Evolutionary conservation across 2,797 vertebrate genomes (phyloP).

Genomic region (Benthosema pterotum): DNA sequence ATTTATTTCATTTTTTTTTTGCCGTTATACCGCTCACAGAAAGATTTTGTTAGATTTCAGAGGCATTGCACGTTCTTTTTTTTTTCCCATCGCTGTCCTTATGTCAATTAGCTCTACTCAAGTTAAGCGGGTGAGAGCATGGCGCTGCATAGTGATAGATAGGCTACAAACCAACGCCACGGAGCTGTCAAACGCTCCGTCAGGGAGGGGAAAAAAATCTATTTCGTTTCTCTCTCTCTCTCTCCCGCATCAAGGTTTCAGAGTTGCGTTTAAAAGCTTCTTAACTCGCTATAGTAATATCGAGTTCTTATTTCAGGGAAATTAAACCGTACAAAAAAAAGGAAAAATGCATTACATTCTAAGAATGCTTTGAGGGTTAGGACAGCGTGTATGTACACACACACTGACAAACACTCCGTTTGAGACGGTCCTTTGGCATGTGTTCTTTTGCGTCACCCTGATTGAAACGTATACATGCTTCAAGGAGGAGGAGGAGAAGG

Average conservation of each 20-base stretch:
- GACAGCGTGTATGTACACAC: constrained; percentile 36
- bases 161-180: constrained; percentile 1
- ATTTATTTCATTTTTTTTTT: too few species aligned
- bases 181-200: constrained; percentile 20
- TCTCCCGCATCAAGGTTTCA: constrained; percentile 42
- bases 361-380: constrained; percentile 60
- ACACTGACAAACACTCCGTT: too few species aligned
- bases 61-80: constrained; percentile 2
- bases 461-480: constrained; percentile 64
- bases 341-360: constrained; percentile 52
- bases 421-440: constrained; percentile 56
- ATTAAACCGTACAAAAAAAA: constrained; percentile 57
- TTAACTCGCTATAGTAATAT: constrained; percentile 39
- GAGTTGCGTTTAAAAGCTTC: constrained; percentile 44
- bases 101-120: background rate
- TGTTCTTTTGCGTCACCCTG: constrained; percentile 47
- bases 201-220: background rate
- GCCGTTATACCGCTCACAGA: background rate
- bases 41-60: background rate
- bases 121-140: background rate
- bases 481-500: background rate
- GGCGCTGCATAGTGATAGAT: background rate
- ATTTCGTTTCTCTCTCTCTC: too few species aligned
- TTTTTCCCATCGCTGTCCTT: constrained; percentile 1
- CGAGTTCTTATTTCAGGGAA: constrained; percentile 41